phyloP scores from a whole-genome alignment of 2,888 invertebrate species.

The Rhagonycha lutea region DNA sequence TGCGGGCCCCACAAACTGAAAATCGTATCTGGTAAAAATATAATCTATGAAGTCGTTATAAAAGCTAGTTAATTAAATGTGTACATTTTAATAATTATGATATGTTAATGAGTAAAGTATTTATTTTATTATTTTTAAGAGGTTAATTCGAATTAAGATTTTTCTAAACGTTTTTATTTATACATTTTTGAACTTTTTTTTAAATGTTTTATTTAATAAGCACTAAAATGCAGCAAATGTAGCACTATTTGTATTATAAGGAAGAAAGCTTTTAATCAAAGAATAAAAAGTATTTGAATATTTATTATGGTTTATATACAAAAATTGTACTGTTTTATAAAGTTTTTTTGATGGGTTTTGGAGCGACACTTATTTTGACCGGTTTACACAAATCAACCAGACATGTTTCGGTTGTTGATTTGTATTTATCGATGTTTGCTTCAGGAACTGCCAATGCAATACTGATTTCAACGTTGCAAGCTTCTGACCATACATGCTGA shows the following conservation, averaged over 20 bases:
- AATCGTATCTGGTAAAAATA: constrained; percentile 76
- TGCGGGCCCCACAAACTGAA: constrained; percentile 89
- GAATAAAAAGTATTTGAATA: not conserved
- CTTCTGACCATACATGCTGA: constrained; percentile 85
- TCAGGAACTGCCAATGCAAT: constrained; percentile 78
- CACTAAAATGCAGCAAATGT: constrained; percentile 2
- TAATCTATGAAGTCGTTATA: constrained; percentile 1
- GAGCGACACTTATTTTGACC: constrained; percentile 83
- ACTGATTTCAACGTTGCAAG: constrained; percentile 85
- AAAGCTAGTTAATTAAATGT: not conserved
- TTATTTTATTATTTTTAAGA: constrained; percentile 2
- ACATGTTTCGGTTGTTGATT: constrained; percentile 55
- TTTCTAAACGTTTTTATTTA: not conserved
- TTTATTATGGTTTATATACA: not conserved
- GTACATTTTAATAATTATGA: not conserved
- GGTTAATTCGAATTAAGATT: not conserved
- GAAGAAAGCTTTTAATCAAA: not conserved
- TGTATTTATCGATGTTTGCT: constrained; percentile 55
- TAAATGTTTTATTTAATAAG: not conserved
- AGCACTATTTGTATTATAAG: not conserved
- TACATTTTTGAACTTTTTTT: not conserved
- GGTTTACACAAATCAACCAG: constrained; percentile 84
- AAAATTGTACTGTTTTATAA: constrained; percentile 39
- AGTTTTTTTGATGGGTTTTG: constrained; percentile 80
- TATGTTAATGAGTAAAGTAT: not conserved